Percentiles rank a stretch among this genome's conserved stretches.
Evolutionary conservation across 2,888 invertebrate species (phyloP).

Genomic region (Nomada lathburiana): DNA sequence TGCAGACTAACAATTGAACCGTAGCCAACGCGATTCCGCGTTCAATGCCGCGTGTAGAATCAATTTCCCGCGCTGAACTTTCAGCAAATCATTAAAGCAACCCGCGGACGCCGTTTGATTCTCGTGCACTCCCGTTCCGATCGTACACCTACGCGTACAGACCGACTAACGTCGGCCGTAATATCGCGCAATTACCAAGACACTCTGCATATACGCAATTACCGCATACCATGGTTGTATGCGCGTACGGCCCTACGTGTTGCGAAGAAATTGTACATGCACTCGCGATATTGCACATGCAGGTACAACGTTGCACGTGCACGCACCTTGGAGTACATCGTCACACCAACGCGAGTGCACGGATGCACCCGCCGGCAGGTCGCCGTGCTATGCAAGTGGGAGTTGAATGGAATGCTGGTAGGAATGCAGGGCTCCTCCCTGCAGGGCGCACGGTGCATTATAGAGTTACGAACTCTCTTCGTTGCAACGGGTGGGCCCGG

Average conservation of each 20-base stretch:
- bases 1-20: too few species aligned
- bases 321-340: conserved; percentile 61
- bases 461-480: conserved; percentile 73
- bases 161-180: conserved; percentile 9
- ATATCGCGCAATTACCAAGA: conserved; percentile 46
- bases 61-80: not conserved
- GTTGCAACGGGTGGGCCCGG: conserved; percentile 68
- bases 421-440: conserved; percentile 72
- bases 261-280: conserved; percentile 42
- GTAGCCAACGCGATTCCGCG: not conserved
- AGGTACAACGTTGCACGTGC: conserved; percentile 54
- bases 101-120: not conserved
- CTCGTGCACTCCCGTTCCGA: not conserved
- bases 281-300: conserved; percentile 51
- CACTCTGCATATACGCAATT: conserved; percentile 39
- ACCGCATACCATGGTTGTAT: conserved; percentile 23
- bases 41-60: not conserved
- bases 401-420: conserved; percentile 73
- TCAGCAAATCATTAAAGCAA: not conserved
- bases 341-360: conserved; percentile 56
- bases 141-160: not conserved
- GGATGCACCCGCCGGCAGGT: conserved; percentile 68
- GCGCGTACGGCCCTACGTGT: conserved; percentile 15
- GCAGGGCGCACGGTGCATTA: conserved; percentile 73
- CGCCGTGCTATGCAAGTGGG: conserved; percentile 67